phyloP scores from a whole-genome alignment of 2,113 vertebrate genomes.

The Oncorhynchus mykiss region DNA sequence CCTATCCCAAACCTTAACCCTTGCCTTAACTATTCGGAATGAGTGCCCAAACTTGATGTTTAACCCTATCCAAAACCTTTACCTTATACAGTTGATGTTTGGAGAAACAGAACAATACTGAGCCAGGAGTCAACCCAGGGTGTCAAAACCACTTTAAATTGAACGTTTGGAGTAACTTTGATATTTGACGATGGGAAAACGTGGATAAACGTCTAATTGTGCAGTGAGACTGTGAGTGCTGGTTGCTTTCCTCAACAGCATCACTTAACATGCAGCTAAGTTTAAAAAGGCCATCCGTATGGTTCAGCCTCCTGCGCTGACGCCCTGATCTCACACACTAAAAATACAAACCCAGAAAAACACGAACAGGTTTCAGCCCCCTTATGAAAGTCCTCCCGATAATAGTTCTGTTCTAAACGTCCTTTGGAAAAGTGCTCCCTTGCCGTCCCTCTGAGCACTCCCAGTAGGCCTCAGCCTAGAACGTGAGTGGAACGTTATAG shows the following conservation, averaged over 20 bases:
- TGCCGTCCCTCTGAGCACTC: not conserved
- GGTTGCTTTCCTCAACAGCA: constrained; percentile 12
- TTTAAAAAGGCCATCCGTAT: constrained; percentile 46
- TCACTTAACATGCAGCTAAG: constrained; percentile 60
- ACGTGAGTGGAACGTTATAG: constrained; percentile 4
- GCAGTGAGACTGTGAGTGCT: not conserved
- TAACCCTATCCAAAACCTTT: too few species aligned
- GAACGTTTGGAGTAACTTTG: not conserved
- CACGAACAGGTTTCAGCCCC: constrained; percentile 42
- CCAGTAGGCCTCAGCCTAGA: too few species aligned
- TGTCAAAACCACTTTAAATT: not conserved
- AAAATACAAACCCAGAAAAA: constrained; percentile 57
- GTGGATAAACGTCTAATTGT: not conserved
- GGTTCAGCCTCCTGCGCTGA: constrained; percentile 14
- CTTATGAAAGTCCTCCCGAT: constrained; percentile 35
- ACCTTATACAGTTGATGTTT: too few species aligned
- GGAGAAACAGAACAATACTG: not conserved
- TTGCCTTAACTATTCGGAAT: too few species aligned
- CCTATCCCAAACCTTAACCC: too few species aligned
- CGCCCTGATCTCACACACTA: constrained; percentile 53
- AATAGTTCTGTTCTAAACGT: constrained; percentile 21
- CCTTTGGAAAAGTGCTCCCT: constrained; percentile 35
- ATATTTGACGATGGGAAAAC: not conserved
- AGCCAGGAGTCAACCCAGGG: not conserved
- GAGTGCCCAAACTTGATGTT: too few species aligned